phyloP scores from a whole-genome alignment of 2,888 invertebrate species.

The Amitus sp. region DNA sequence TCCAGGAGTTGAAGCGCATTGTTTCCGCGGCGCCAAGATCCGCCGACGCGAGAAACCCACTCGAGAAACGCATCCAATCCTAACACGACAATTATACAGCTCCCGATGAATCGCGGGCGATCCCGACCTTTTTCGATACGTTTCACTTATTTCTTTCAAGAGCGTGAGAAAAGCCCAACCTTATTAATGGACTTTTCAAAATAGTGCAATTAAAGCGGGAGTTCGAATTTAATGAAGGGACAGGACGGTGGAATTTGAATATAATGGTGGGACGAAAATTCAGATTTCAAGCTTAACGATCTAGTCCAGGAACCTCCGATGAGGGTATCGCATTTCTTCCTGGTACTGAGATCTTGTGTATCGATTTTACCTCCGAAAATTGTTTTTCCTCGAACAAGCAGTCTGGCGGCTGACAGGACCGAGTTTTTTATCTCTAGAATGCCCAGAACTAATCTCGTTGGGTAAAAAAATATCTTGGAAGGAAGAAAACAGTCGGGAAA shows the following conservation, averaged over 20 bases:
- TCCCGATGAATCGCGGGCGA: no score
- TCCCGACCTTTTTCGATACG: no score
- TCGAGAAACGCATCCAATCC: no score
- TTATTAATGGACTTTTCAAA: neutral
- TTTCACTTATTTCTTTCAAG: no score
- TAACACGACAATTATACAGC: conserved; percentile 40
- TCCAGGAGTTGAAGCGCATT: conserved; percentile 53
- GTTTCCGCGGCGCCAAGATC: conserved; percentile 32
- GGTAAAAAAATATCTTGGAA: no score
- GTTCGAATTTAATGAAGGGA: conserved; percentile 6
- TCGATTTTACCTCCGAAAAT: neutral
- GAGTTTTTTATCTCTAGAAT: no score
- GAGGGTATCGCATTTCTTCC: conserved; percentile 7
- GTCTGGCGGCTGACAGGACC: no score
- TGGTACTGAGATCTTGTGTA: neutral
- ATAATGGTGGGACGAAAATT: conserved; percentile 27
- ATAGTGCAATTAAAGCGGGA: neutral
- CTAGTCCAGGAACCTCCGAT: conserved; percentile 16
- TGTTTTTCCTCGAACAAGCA: no score
- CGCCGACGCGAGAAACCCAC: neutral
- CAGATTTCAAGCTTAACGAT: conserved; percentile 31
- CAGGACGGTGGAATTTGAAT: conserved; percentile 6
- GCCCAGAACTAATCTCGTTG: no score
- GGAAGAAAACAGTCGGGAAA: no score
- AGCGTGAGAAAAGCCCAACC: no score